These are phyloP conservation scores for Turdus rufiventris DNA, from an alignment of 2,113 vertebrate genomes.

Conservation along the genomic window DNA sequence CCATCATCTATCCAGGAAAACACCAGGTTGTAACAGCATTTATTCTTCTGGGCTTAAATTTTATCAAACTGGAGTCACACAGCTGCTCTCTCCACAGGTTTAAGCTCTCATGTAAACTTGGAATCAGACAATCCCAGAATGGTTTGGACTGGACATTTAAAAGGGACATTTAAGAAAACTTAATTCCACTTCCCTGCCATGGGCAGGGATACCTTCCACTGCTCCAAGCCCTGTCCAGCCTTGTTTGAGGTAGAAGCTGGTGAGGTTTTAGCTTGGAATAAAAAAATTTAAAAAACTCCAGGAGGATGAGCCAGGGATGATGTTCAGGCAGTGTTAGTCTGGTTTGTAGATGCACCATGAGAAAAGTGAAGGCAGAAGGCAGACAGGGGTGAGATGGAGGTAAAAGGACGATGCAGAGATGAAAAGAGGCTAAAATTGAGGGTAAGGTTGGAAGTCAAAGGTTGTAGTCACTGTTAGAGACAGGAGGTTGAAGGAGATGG, in stretches of 20 bases:
- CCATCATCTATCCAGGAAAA: not conserved
- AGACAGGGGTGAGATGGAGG: not conserved
- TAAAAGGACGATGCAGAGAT: not conserved
- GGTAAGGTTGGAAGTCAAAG: not conserved
- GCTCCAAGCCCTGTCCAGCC: fast-evolving
- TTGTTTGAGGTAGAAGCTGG: not conserved
- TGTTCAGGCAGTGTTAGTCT: fast-evolving
- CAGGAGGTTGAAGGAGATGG: not conserved
- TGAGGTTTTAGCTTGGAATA: not conserved
- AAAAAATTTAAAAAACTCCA: no score
- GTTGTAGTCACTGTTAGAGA: not conserved
- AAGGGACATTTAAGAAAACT: not conserved
- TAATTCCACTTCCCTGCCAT: not conserved
- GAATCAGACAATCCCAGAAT: not conserved
- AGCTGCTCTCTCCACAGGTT: not conserved
- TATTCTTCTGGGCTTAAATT: not conserved
- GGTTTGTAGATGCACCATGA: not conserved
- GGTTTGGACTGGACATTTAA: not conserved
- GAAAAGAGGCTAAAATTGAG: not conserved
- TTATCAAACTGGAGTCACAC: not conserved
- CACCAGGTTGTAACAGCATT: not conserved
- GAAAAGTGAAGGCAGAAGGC: not conserved
- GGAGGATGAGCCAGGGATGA: not conserved
- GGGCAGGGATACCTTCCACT: not conserved
- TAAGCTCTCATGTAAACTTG: not conserved